Evolutionary conservation across 2,888 invertebrate species (phyloP).

Genomic region (Julus scandinavius): DNA sequence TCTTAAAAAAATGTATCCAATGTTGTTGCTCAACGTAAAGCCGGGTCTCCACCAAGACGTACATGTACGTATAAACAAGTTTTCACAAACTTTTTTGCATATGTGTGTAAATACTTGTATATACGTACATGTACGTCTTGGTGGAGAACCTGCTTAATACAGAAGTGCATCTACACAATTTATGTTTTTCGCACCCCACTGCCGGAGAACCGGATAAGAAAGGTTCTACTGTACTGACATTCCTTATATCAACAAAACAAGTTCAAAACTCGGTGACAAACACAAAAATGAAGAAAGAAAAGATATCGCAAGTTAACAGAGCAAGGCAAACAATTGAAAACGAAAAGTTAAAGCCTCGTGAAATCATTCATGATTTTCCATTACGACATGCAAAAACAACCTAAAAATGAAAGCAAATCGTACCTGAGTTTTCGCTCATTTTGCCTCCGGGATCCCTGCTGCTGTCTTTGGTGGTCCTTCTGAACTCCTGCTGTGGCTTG

Average conservation of each 20-base stretch:
- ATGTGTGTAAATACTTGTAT: too few species aligned
- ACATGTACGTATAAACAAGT: too few species aligned
- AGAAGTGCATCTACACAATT: too few species aligned
- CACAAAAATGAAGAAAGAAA: neutral
- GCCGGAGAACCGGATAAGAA: too few species aligned
- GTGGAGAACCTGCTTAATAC: too few species aligned
- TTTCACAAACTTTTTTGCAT: too few species aligned
- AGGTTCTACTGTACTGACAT: neutral
- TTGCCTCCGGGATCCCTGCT: neutral
- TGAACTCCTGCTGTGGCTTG: conserved; percentile 37
- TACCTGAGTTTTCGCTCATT: neutral
- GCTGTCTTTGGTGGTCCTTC: conserved; percentile 3
- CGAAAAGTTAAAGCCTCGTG: neutral
- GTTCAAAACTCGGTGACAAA: neutral
- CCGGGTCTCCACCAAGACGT: too few species aligned
- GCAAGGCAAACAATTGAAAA: neutral
- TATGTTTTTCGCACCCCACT: too few species aligned
- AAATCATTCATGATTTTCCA: neutral
- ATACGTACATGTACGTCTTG: too few species aligned
- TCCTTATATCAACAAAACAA: neutral
- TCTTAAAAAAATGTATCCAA: too few species aligned
- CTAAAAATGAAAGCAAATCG: neutral
- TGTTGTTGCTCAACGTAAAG: too few species aligned
- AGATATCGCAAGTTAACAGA: neutral
- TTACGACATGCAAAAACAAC: neutral